Base-by-base conservation (phyloP, 2,113 vertebrate species). In the Orthonyx spaldingii region DNA sequence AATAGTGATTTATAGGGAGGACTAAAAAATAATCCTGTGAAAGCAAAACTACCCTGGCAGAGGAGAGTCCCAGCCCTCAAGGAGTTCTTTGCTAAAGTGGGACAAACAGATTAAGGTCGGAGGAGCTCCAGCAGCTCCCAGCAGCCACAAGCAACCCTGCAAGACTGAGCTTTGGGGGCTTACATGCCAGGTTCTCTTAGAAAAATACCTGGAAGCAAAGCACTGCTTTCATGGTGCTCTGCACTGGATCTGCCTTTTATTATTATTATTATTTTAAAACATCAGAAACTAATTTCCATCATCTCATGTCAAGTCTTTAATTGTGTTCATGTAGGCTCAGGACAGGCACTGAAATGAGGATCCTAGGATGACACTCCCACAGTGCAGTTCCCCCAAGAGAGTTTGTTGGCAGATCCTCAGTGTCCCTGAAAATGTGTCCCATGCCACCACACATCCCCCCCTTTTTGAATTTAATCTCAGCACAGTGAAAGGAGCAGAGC, bases 101-200 rank as follows among this genome's bases (percentile, higher is more conserved):
- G 52, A 55, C 33, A 47, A 12, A 33, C 0, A 3, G 21, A 27
- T 19, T 0, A 0, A 82, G 39, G 85, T 59, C 89, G 64, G 66
- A 1, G 0, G 27, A 72, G 28, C 7, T 75, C 60, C 49, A 27
- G 10, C 57, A 56, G 72, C 42, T 70, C 44, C 60, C 9, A 5
- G 6, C 61, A 47, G 32, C 8, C 65, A 30, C 52, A 35, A 3
- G 32, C 65, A 72, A 3, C n/a, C 20, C 47, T 28, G 33, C 39
- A 66, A 80, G 39, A 37, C 20, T 27, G 39, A 84, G n/a, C 14
- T 81, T 8, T 17, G 37, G 32, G 44, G 39, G 7, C 11, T 47
- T 2, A 37, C 1, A 1, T 4, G 13, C 27, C 44, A 46, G 16
- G 3, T 21, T 16, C 37, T 28, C 60, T 39, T n/a, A 42, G 30